These are phyloP conservation scores for Montipora capricornis DNA, from an alignment of 64 coral and sea anemone genomes.

Conservation along the genomic window DNA sequence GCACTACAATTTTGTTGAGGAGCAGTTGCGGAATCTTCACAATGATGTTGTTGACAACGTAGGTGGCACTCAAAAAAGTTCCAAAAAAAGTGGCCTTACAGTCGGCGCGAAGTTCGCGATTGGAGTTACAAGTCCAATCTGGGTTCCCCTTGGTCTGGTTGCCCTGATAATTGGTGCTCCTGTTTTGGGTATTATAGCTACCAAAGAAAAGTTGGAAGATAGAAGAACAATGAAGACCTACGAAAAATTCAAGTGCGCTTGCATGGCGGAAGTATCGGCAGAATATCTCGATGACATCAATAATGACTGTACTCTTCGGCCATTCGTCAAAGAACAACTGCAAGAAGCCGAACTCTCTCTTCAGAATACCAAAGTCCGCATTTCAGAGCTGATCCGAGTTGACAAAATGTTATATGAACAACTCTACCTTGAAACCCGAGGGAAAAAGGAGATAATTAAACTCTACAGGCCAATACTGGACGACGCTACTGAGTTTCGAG, in stretches of 20 bases:
- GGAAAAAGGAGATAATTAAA: no score
- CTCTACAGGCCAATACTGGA: no score
- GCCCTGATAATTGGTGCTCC: not conserved
- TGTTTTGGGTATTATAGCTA: not conserved
- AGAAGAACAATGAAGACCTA: not conserved
- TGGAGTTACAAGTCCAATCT: not conserved
- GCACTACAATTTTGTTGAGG: not conserved
- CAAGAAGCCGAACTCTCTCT: no score
- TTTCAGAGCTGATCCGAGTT: not conserved
- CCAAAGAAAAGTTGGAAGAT: conserved; percentile 3
- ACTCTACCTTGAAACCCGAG: not conserved
- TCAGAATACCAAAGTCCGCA: not conserved
- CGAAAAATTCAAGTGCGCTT: not conserved
- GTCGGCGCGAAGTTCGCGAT: not conserved
- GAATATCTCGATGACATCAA: not conserved
- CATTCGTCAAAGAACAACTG: no score
- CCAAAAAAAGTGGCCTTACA: no score
- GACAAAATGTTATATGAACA: not conserved
- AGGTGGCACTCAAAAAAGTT: not conserved
- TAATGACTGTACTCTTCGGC: not conserved
- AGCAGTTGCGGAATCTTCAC: conserved; percentile 5
- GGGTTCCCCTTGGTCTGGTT: not conserved
- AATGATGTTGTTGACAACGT: not conserved
- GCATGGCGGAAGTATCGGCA: not conserved
- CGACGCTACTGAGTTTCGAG: no score